These are phyloP conservation scores for Furnarius figulus DNA, from an alignment of 2,113 vertebrate species.

Conservation along the genomic window DNA sequence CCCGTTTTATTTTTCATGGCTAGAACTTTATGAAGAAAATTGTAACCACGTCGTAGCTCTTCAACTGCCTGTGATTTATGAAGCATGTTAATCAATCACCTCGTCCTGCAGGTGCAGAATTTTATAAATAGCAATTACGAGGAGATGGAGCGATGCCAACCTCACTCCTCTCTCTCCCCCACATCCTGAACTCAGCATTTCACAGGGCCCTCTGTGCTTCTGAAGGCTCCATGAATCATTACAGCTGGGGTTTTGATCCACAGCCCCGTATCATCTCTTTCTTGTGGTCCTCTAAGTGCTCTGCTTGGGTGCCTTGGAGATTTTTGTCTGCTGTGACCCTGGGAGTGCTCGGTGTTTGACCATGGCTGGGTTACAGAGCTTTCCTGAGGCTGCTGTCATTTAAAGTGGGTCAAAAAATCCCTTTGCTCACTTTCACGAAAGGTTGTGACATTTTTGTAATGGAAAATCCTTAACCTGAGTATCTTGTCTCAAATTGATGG, in stretches of 20 bases:
- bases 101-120: conserved; percentile 56
- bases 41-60: background rate
- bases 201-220: background rate
- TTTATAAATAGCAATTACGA: conserved; percentile 38
- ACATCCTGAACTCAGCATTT: conserved; percentile 41
- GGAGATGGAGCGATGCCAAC: conserved; percentile 15
- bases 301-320: background rate
- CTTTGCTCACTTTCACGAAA: background rate
- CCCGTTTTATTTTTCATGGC: background rate
- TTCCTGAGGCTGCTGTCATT: background rate
- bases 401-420: background rate
- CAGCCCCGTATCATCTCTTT: background rate
- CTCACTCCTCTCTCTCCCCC: background rate
- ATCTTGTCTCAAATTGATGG: background rate
- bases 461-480: background rate
- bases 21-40: conserved; percentile 19
- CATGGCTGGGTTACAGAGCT: background rate
- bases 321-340: background rate
- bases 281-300: background rate
- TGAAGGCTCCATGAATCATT: background rate
- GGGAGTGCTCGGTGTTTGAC: background rate
- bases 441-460: background rate
- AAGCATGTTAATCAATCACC: conserved; percentile 46
- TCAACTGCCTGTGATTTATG: conserved; percentile 26
- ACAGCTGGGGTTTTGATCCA: background rate